Evolutionary conservation across 2,888 invertebrate genomes (phyloP), one percentile per base, ranked within the genome.

Genomic region (Minunthozetes semirufus): DNA sequence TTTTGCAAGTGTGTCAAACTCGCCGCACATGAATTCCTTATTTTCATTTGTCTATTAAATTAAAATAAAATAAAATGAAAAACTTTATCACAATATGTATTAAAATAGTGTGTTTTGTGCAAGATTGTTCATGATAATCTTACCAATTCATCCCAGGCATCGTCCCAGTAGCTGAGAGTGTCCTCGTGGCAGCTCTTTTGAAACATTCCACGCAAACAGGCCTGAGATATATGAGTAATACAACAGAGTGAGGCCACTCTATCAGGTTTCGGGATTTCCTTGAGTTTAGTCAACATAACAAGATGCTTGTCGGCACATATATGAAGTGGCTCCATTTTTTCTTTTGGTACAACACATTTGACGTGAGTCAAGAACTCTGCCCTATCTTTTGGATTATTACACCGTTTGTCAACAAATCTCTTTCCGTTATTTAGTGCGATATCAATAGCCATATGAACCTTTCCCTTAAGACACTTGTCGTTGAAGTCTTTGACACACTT

Each of bases 401-500:
- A 61, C 4, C 61, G 25, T 15, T 61, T 61, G 5, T 61, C 61
- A 4, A 61, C 17, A 61, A 22, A 29, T 61, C 25, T 61, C 17
- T 29, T 61, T 3, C 27, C 61, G 27, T 29, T 61, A 27, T 27
- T 29, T 1, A 61, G 25, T 27, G 27, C 61, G 17, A 61, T 61
- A 15, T 61, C 25, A 27, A 61, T 27, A 15, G 61, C 25, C 13
- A 27, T 1, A 9, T 61, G 61, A 25, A 68, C 22, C 38, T 13
- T 42, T 42, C 68, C 68, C 42, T 27, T 46, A n/a, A 68, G 42
- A 22, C 68, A 68, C 22, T 22, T 38, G 17, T n/a, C 19, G 5
- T n/a, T 42, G 22, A 68, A 68, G 42, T 68, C 68, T 11, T 17
- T 19, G 6, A 68, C 68, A 68, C 68, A 68, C 22, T 68, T 42